Evolutionary conservation across 2,113 vertebrate species (phyloP).

Genomic region (Cololabis saira): DNA sequence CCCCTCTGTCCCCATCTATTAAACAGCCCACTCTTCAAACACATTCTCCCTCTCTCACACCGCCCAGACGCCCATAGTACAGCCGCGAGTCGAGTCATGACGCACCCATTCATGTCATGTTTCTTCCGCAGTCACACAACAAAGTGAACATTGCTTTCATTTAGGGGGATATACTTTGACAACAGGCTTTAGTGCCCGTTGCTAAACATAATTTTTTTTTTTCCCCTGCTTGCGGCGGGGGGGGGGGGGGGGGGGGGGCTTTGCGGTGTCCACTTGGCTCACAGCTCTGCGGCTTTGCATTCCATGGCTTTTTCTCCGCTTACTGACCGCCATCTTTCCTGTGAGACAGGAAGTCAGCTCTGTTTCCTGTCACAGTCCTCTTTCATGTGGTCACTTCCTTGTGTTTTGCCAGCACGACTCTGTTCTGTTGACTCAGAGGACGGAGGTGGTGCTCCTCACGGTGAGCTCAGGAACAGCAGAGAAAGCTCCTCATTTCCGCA

Average conservation of each 20-base stretch:
- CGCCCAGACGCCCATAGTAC: slow-evolving; percentile 24
- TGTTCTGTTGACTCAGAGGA: slow-evolving; percentile 62
- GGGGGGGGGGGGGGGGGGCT: too few species aligned
- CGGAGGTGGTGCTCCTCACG: slow-evolving; percentile 41
- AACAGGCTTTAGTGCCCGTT: slow-evolving; percentile 28
- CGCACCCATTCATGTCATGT: slow-evolving; percentile 28
- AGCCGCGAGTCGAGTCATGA: slow-evolving; percentile 33
- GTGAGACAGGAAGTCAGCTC: slow-evolving; percentile 81
- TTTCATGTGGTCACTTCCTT: slow-evolving; percentile 86
- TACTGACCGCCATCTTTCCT: slow-evolving; percentile 76
- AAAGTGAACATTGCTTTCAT: slow-evolving; percentile 28
- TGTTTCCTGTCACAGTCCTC: slow-evolving; percentile 80
- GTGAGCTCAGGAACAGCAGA: slow-evolving; percentile 13
- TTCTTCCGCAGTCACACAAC: slow-evolving; percentile 34
- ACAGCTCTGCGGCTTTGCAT: slow-evolving; percentile 48
- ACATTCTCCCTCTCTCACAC: slow-evolving; percentile 14
- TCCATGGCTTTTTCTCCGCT: slow-evolving; percentile 68
- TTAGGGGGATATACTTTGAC: slow-evolving; percentile 44
- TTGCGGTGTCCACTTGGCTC: slow-evolving; percentile 56
- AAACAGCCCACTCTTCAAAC: slow-evolving; percentile 41
- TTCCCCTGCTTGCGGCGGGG: neutral
- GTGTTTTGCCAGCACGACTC: slow-evolving; percentile 68
- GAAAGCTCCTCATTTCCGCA: neutral
- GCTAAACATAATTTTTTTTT: slow-evolving; percentile 49
- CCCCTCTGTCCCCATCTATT: slow-evolving; percentile 51